Conservation (phyloP, 2,888 invertebrate genomes). For the Habrosyne pyritoides region DNA sequence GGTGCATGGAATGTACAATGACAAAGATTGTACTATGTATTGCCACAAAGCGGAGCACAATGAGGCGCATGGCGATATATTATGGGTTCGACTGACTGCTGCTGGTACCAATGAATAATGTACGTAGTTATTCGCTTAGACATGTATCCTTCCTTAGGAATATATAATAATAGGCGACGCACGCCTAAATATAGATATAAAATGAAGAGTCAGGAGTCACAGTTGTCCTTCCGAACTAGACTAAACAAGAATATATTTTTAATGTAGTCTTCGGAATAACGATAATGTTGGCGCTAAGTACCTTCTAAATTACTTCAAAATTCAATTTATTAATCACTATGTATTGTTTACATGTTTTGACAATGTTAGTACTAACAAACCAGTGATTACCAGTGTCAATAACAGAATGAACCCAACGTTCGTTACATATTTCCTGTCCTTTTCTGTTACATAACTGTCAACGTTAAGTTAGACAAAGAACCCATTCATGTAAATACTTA, state of each 20-base stretch:
- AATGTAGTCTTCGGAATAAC: too few species aligned
- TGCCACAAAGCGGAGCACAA: constrained; percentile 30
- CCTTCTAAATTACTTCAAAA: neutral
- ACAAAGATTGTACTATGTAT: constrained; percentile 24
- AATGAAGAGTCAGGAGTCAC: too few species aligned
- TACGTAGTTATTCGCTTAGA: neutral
- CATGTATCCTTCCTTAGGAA: neutral
- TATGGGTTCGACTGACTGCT: neutral
- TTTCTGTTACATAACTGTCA: constrained; percentile 18
- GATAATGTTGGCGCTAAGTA: neutral
- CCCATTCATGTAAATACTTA: neutral
- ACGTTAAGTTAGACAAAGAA: neutral
- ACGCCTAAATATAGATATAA: neutral
- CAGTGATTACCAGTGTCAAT: too few species aligned
- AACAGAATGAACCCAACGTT: neutral
- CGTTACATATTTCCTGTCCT: constrained; percentile 19
- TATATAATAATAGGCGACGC: neutral
- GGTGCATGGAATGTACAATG: neutral
- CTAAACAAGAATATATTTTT: neutral
- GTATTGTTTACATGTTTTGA: neutral
- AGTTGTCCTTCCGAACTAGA: neutral
- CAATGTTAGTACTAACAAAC: neutral
- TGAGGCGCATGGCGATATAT: constrained; percentile 59
- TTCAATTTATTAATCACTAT: neutral
- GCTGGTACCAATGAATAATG: neutral